Conservation (phyloP, 2,797 vertebrate species). For the Sebastiscus tertius region DNA sequence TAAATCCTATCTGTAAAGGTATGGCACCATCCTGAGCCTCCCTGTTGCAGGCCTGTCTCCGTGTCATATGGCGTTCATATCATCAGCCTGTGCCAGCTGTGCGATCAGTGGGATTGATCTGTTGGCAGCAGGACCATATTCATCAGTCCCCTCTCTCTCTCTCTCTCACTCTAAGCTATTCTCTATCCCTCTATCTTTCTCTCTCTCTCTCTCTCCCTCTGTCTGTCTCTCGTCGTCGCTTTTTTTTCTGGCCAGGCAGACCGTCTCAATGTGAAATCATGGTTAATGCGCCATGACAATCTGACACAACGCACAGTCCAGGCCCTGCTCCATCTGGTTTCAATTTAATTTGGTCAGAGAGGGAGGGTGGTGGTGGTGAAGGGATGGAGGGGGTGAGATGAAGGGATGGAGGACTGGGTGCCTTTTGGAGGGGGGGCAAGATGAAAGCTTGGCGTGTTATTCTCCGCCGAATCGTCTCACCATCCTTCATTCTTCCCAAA, state of each 20-base stretch:
- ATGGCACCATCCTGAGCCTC: conserved; percentile 65
- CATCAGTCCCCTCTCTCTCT: conserved; percentile 51
- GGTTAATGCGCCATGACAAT: conserved; percentile 77
- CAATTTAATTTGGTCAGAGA: conserved; percentile 84
- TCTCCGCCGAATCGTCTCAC: conserved; percentile 81
- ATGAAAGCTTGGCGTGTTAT: conserved; percentile 84
- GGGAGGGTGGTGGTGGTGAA: conserved; percentile 33
- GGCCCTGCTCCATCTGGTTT: conserved; percentile 86
- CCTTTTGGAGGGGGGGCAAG: conserved; percentile 54
- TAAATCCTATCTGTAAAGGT: conserved; percentile 68
- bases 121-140: conserved; percentile 70
- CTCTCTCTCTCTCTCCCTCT: conserved; percentile 6
- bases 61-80: conserved; percentile 73
- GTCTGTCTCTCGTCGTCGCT: conserved; percentile 46
- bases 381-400: conserved; percentile 52
- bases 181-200: conserved; percentile 40
- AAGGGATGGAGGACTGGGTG: conserved; percentile 58
- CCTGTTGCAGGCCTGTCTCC: conserved; percentile 58
- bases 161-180: background rate
- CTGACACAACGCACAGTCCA: conserved; percentile 76
- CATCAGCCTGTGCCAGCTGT: conserved; percentile 77
- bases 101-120: conserved; percentile 77
- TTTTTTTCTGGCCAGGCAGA: conserved; percentile 61
- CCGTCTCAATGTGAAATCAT: conserved; percentile 79
- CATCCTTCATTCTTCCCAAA: conserved; percentile 86